phyloP scores from a whole-genome alignment of 2,797 vertebrate genomes.

The Basileuterus tristriatus region DNA sequence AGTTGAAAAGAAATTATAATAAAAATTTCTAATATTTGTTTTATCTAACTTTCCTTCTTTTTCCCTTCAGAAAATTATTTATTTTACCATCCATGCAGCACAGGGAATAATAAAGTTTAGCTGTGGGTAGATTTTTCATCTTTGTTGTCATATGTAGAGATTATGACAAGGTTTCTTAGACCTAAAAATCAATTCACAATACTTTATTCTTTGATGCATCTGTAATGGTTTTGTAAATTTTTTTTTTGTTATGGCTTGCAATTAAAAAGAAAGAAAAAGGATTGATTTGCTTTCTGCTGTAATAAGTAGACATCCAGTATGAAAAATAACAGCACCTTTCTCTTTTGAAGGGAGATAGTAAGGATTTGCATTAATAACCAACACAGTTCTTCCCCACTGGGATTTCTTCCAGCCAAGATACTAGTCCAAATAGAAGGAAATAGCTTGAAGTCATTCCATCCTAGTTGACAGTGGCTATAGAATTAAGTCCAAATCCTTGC shows the following conservation, averaged over 20 bases:
- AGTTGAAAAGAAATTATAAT: background rate
- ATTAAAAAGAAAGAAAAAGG: background rate
- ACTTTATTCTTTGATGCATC: background rate
- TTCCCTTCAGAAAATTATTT: background rate
- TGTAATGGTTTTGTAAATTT: background rate
- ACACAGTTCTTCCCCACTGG: background rate
- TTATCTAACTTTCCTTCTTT: background rate
- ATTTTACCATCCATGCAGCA: background rate
- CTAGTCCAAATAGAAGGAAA: background rate
- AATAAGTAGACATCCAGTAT: background rate
- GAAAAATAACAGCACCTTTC: background rate
- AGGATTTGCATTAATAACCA: conserved; percentile 48
- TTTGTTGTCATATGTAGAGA: background rate
- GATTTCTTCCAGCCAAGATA: background rate
- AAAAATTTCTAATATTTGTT: background rate
- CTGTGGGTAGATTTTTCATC: background rate
- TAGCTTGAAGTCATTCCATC: conserved; percentile 16
- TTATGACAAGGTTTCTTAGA: background rate
- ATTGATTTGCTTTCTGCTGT: background rate
- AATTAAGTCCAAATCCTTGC: conserved; percentile 30
- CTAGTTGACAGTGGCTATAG: conserved; percentile 5
- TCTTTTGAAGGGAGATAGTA: conserved; percentile 11
- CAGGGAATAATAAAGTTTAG: background rate
- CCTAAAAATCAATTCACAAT: background rate
- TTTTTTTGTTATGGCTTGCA: background rate